A percentile compares a stretch with the other conserved stretches of the same genome.
Evolutionary conservation across 1,140 invertebrate genomes (phyloP).

Genomic region (Ostrea edulis): DNA sequence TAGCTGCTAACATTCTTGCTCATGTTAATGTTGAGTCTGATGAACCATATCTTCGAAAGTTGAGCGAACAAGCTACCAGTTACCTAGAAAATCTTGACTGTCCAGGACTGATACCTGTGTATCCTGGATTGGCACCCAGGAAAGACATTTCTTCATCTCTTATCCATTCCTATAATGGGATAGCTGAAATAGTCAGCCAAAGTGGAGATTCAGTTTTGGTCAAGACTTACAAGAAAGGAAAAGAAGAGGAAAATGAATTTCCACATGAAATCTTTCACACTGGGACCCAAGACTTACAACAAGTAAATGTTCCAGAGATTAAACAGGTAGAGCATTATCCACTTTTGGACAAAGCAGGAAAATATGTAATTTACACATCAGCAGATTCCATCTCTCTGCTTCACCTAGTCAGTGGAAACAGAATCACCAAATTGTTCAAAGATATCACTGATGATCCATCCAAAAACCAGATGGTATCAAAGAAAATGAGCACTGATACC

Average conservation of each 20-base stretch:
- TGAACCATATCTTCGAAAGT: constrained; percentile 48
- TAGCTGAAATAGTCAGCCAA: constrained; percentile 45
- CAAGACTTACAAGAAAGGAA: constrained; percentile 6
- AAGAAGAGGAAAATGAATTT: constrained; percentile 35
- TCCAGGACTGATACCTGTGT: constrained; percentile 64
- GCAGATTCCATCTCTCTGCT: neutral
- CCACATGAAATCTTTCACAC: constrained; percentile 5
- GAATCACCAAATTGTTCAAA: neutral
- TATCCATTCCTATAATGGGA: constrained; percentile 38
- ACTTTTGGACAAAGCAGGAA: constrained; percentile 40
- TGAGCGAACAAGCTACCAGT: constrained; percentile 53
- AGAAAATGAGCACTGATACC: constrained; percentile 43
- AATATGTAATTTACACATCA: constrained; percentile 43
- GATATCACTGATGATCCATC: constrained; percentile 11
- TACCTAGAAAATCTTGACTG: constrained; percentile 52
- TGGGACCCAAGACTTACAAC: constrained; percentile 38
- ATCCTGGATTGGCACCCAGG: constrained; percentile 63
- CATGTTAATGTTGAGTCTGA: constrained; percentile 51
- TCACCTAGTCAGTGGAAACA: constrained; percentile 5
- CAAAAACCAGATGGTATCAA: neutral
- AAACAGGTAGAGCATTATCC: constrained; percentile 17
- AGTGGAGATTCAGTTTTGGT: constrained; percentile 31
- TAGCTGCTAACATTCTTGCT: constrained; percentile 63
- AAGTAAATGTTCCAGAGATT: constrained; percentile 39
- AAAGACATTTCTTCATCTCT: constrained; percentile 48